Conservation (phyloP, 2,113 vertebrate species). For the Pomatorhinus ruficollis region DNA sequence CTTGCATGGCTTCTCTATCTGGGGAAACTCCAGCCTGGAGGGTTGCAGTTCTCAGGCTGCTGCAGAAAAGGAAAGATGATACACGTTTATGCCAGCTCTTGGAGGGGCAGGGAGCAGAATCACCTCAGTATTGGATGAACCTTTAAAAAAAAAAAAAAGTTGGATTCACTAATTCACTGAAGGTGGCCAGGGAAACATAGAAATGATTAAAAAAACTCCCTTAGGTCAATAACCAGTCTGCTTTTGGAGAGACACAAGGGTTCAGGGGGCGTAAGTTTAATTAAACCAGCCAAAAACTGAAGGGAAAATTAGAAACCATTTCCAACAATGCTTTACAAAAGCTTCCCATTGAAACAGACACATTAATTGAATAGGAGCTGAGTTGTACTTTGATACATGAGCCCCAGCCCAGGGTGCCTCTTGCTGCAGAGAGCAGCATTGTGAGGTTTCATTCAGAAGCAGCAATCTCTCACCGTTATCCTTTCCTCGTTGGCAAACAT, state of each 20-base stretch:
- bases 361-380: slow-evolving; percentile 53
- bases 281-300: slow-evolving; percentile 59
- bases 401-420: slow-evolving; percentile 27
- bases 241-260: background rate
- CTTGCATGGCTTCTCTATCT: background rate
- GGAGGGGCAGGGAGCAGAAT: background rate
- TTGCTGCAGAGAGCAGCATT: slow-evolving; percentile 15
- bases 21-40: background rate
- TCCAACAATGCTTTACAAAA: slow-evolving; percentile 48
- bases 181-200: background rate
- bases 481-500: slow-evolving; percentile 41
- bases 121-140: background rate
- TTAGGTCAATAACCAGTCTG: slow-evolving; percentile 22
- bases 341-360: slow-evolving; percentile 31
- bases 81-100: background rate
- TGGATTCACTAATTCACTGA: background rate
- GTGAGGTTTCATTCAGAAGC: slow-evolving; percentile 43
- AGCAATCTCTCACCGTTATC: slow-evolving; percentile 29
- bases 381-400: slow-evolving; percentile 42
- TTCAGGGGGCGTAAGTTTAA: slow-evolving; percentile 34
- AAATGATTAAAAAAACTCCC: slow-evolving; percentile 30
- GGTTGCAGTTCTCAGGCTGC: background rate
- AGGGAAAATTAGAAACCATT: slow-evolving; percentile 49
- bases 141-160: background rate
- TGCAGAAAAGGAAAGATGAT: background rate